Evolutionary conservation across 2,888 invertebrate genomes (phyloP), one percentile per base, ranked within the genome.

Genomic region (Acleris cristana): DNA sequence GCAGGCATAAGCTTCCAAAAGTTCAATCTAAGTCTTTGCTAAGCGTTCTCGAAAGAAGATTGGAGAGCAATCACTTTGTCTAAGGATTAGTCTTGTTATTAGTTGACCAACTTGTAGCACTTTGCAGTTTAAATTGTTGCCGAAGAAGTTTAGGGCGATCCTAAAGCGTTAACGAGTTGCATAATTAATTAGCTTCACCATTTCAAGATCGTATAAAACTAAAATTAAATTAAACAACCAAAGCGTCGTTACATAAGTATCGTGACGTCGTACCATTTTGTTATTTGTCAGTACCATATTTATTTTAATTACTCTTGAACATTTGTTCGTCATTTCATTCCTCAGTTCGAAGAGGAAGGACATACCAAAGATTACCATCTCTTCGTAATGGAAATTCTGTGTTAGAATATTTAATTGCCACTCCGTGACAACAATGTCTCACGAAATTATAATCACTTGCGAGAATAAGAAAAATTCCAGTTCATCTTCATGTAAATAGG

Each of bases 341-440:
- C 56, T 66, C 18, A 23, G 6, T 58, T 7, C 16, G 16, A 26
- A 30, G 23, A 55, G 34, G 30, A 40, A 56, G 48, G 19, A 58
- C 52, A 57, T 51, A 48, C 51, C 10, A 34, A 52, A 62, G 52
- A 57, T 64, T 49, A 56, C 52, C 61, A 52, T 57, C 56, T 52
- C 34, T 57, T 44, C 45, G 53, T 40, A 63, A 67, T 67, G 67
- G 62, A 63, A 21, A 58, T 58, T 58, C 62, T 62, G 18, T 58
- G 67, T 67, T 67, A 53, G 67, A 67, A 63, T 62, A 40, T 58
- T 57, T 48, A 67, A 58, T 67, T 45, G 60, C 30, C 51, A 61
- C 55, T 52, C 40, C 44, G 61, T 57, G 52, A 66, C 56, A 66
- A 61, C 61, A 65, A 65, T 52, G 62, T 48, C 40, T 57, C n/a